Percentiles rank a stretch among this genome's conserved stretches.
Conservation (phyloP, 2,113 vertebrate species). For the Percopsis transmontana region DNA sequence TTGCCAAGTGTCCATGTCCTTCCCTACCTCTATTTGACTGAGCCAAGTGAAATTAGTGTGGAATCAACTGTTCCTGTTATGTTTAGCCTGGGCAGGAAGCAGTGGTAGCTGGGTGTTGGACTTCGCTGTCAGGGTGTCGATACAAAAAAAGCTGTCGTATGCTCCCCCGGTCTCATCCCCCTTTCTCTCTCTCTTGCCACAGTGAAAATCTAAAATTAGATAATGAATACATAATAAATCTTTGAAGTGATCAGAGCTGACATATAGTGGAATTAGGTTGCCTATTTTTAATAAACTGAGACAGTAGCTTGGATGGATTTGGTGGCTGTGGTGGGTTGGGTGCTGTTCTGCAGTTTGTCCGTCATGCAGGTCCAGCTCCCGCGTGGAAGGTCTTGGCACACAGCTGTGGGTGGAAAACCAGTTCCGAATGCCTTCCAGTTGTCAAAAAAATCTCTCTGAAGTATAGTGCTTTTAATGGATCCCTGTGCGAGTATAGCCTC, state of each 20-base stretch:
- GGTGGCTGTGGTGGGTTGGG: constrained; percentile 6
- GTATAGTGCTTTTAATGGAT: constrained; percentile 50
- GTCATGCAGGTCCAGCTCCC: constrained; percentile 49
- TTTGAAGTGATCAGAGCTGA: no score
- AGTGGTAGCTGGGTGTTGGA: constrained; percentile 23
- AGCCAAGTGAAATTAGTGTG: constrained; percentile 42
- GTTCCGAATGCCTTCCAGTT: constrained; percentile 82
- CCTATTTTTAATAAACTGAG: constrained; percentile 21
- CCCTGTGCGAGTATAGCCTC: constrained; percentile 38
- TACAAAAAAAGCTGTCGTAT: constrained; percentile 12
- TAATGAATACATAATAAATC: no score
- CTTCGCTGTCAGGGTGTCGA: constrained; percentile 16
- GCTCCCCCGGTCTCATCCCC: background rate
- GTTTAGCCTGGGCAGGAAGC: constrained; percentile 46
- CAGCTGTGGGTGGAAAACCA: constrained; percentile 64
- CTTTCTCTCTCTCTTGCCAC: background rate
- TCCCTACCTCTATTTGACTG: constrained; percentile 18
- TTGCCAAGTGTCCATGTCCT: constrained; percentile 11
- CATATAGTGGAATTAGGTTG: no score
- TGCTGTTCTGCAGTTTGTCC: constrained; percentile 51
- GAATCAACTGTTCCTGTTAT: constrained; percentile 55
- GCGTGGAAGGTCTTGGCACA: constrained; percentile 62
- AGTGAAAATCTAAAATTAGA: background rate
- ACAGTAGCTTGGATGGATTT: constrained; percentile 9
- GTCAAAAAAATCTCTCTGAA: constrained; percentile 77